Evolutionary conservation across 2,797 vertebrate genomes (phyloP).

Genomic region (Anableps anableps): DNA sequence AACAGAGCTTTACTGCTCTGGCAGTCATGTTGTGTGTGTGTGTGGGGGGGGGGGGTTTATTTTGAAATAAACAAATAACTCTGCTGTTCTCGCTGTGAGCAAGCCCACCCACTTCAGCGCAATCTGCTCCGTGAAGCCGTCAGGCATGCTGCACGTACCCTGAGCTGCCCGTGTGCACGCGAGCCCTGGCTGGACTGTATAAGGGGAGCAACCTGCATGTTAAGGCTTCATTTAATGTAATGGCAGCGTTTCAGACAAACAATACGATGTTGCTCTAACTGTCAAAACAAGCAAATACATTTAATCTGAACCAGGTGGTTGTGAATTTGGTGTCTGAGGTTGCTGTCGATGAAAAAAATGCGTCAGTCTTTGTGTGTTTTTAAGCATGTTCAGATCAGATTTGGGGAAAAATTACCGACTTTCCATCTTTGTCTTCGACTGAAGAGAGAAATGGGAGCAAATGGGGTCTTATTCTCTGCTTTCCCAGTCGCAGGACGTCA

Average conservation of each 20-base stretch:
- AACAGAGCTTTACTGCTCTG: slow-evolving; percentile 23
- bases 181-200: slow-evolving; percentile 7
- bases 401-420: neutral
- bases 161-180: slow-evolving; percentile 1
- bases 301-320: neutral
- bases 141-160: slow-evolving; percentile 20
- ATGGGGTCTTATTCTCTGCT: neutral
- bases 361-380: neutral
- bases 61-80: slow-evolving; percentile 22
- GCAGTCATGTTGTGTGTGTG: slow-evolving; percentile 20
- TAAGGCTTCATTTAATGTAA: neutral
- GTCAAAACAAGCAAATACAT: neutral
- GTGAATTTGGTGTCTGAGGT: neutral
- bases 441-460: neutral
- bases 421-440: neutral
- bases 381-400: neutral
- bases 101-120: slow-evolving; percentile 46
- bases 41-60: slow-evolving; percentile 4
- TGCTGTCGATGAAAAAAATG: neutral
- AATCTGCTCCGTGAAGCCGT: slow-evolving; percentile 35
- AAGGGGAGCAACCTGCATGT: neutral
- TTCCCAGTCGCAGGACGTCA: too few species aligned
- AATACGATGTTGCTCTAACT: neutral
- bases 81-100: slow-evolving; percentile 27
- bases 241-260: neutral